Evolutionary conservation across 2,113 vertebrate genomes (phyloP).

Genomic region (Phodopus roborovskii): DNA sequence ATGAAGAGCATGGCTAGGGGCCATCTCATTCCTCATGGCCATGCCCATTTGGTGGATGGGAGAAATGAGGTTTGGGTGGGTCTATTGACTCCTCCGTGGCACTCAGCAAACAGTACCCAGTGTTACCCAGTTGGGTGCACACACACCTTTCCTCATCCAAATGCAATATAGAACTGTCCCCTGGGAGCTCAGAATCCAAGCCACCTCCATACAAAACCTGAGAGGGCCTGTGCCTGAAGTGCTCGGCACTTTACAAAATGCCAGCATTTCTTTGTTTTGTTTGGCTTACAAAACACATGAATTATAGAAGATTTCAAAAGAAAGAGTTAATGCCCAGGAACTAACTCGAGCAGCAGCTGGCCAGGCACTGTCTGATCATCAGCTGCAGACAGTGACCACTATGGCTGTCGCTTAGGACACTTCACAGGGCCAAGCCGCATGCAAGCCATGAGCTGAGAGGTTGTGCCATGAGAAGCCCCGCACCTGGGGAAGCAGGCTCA

Average conservation of each 20-base stretch:
- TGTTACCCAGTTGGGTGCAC: rapidly evolving
- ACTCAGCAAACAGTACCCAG: not conserved
- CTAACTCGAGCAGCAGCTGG: rapidly evolving
- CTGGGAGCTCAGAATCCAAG: not conserved
- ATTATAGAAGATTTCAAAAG: not conserved
- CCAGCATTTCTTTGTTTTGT: rapidly evolving
- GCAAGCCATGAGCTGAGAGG: not conserved
- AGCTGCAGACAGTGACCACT: not conserved
- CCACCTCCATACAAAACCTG: rapidly evolving
- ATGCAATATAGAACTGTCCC: not conserved
- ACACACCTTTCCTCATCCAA: not conserved
- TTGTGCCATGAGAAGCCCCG: not conserved
- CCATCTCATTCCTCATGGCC: not conserved
- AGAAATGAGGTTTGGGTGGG: not conserved
- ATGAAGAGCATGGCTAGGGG: not conserved
- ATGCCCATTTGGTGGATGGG: rapidly evolving
- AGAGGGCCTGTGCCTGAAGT: not conserved
- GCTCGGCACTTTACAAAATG: not conserved
- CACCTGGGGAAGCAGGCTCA: no score
- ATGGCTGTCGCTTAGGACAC: not conserved
- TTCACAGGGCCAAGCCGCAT: not conserved
- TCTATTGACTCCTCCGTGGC: rapidly evolving
- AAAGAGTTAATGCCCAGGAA: no score
- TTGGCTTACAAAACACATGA: not conserved
- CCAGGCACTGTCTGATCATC: no score